phyloP scores from a whole-genome alignment of 2,797 vertebrate species.

The Intellagama lesueurii region DNA sequence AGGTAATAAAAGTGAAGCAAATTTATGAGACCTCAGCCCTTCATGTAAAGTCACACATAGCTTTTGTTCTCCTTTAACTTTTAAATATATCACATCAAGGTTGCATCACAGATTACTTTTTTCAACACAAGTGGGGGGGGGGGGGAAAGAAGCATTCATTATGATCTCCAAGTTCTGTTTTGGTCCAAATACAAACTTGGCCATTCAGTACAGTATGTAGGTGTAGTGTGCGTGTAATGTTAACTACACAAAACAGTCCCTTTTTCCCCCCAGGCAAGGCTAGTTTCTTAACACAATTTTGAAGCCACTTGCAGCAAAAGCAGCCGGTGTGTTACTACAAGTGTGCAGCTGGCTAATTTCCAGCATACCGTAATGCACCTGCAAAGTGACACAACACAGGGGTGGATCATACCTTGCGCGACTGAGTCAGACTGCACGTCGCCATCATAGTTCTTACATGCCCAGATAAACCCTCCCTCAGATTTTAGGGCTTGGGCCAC shows the following conservation, averaged over 20 bases:
- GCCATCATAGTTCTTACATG: slow-evolving; percentile 98
- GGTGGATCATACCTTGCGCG: slow-evolving; percentile 87
- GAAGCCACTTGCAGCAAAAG: neutral
- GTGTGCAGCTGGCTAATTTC: neutral
- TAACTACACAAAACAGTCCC: neutral
- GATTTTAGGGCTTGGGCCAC: slow-evolving; percentile 98
- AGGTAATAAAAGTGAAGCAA: neutral
- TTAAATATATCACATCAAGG: too few relatives aligned
- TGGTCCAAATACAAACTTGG: neutral
- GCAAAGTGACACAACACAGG: neutral
- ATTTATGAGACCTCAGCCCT: too few relatives aligned
- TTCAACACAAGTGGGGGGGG: too few relatives aligned
- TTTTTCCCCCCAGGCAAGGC: neutral
- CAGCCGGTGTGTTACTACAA: too few relatives aligned
- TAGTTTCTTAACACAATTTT: neutral
- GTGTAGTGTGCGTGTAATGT: neutral
- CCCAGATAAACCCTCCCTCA: slow-evolving; percentile 98
- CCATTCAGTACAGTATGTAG: too few relatives aligned
- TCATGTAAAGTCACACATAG: too few relatives aligned
- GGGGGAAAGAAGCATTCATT: too few relatives aligned
- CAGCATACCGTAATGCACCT: neutral
- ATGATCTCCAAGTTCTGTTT: neutral
- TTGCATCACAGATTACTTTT: too few relatives aligned
- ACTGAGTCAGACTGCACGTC: slow-evolving; percentile 98
- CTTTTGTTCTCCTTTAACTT: too few relatives aligned